Evolutionary conservation across 1,140 invertebrate species (phyloP).

Genomic region (Brachionus calyciflorus): DNA sequence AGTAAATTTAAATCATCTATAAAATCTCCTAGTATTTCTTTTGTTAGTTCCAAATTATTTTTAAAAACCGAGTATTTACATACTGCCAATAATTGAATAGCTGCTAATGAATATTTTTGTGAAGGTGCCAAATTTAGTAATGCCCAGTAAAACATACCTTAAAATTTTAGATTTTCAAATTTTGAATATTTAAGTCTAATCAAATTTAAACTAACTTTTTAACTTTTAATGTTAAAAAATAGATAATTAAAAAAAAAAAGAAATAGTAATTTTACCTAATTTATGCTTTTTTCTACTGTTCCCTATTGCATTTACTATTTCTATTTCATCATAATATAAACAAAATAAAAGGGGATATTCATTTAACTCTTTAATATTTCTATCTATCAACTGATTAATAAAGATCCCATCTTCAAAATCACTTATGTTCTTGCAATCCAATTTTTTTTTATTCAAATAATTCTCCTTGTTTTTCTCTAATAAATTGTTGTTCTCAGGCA

Average conservation of each 20-base stretch:
- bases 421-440: neutral
- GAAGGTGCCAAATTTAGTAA: neutral
- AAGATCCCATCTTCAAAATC: neutral
- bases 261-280: too few species aligned
- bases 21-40: neutral
- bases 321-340: neutral
- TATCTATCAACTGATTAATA: neutral
- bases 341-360: neutral
- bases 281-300: neutral
- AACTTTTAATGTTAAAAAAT: too few species aligned
- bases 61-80: neutral
- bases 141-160: neutral
- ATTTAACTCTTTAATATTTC: too few species aligned
- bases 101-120: neutral
- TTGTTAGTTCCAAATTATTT: neutral
- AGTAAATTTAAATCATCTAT: neutral
- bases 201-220: too few species aligned
- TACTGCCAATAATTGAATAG: neutral
- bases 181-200: neutral
- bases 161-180: neutral
- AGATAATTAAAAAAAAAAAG: too few species aligned
- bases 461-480: conserved; percentile 5
- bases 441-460: neutral
- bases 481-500: neutral
- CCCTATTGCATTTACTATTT: neutral